Conservation (phyloP, 2,888 invertebrate genomes). For the Catocala nupta region DNA sequence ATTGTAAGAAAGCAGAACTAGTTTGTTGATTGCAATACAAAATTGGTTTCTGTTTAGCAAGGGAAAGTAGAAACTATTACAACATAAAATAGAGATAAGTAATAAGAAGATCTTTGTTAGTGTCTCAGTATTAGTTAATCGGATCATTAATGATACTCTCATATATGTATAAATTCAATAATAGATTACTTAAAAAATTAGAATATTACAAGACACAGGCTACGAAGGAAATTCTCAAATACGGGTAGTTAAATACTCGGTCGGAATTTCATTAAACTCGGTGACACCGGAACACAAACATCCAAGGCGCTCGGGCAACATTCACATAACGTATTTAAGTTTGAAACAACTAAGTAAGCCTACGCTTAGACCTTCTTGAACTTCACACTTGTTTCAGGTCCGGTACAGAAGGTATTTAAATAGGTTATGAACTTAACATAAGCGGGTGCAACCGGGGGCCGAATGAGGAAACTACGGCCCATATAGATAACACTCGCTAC, state of each 20-base stretch:
- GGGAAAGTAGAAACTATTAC: too few relatives aligned
- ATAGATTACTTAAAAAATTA: not conserved
- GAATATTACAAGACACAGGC: slow-evolving; percentile 39
- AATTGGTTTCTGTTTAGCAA: too few relatives aligned
- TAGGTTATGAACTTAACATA: slow-evolving; percentile 38
- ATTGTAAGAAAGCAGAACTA: too few relatives aligned
- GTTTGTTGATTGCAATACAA: too few relatives aligned
- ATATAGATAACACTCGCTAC: slow-evolving; percentile 77
- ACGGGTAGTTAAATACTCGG: slow-evolving; percentile 52
- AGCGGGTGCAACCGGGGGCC: slow-evolving; percentile 65
- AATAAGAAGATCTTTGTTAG: too few relatives aligned
- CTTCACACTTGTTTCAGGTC: not conserved
- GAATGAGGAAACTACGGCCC: slow-evolving; percentile 80
- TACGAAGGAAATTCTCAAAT: slow-evolving; percentile 49
- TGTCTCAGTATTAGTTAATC: too few relatives aligned
- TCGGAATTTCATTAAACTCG: slow-evolving; percentile 63
- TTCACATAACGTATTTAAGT: slow-evolving; percentile 54
- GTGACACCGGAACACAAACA: slow-evolving; percentile 58
- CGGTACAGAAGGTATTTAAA: not conserved
- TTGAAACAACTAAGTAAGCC: slow-evolving; percentile 26
- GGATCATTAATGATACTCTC: too few relatives aligned
- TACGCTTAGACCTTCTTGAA: slow-evolving; percentile 10
- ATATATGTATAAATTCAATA: too few relatives aligned
- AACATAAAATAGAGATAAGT: too few relatives aligned
- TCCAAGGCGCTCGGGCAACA: slow-evolving; percentile 47